These are phyloP conservation scores for Eristalinus aeneus DNA, from an alignment of 2,888 invertebrate genomes.

Conservation along the genomic window DNA sequence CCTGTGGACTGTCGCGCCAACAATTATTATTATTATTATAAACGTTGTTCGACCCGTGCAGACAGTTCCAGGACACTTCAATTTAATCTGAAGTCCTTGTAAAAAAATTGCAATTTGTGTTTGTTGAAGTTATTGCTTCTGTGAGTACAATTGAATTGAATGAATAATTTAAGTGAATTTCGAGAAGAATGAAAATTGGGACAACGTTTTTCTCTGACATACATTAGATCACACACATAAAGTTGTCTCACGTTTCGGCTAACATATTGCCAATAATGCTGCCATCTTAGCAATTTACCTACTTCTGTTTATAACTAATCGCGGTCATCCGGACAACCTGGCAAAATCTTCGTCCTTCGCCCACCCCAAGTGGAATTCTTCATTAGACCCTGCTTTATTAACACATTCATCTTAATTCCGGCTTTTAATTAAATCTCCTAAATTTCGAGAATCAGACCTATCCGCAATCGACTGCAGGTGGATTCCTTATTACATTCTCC, in stretches of 20 bases:
- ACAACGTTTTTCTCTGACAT: too few relatives aligned
- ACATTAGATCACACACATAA: too few relatives aligned
- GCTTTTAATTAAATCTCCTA: conserved; percentile 79
- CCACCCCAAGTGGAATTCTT: conserved; percentile 41
- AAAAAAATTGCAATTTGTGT: too few relatives aligned
- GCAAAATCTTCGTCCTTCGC: background rate
- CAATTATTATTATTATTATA: too few relatives aligned
- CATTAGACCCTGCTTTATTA: conserved; percentile 73
- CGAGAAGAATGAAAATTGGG: too few relatives aligned
- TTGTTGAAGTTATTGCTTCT: too few relatives aligned
- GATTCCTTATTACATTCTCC: conserved; percentile 64
- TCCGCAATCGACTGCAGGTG: conserved; percentile 36
- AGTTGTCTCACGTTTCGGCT: background rate
- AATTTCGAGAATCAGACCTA: conserved; percentile 73
- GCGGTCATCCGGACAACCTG: background rate
- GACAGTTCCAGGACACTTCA: too few relatives aligned
- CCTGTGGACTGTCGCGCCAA: too few relatives aligned
- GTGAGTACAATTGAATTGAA: too few relatives aligned
- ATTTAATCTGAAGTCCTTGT: too few relatives aligned
- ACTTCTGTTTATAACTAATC: conserved; percentile 26
- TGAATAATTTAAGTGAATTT: too few relatives aligned
- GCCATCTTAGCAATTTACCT: background rate
- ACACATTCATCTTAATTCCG: conserved; percentile 80
- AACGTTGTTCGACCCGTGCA: too few relatives aligned
- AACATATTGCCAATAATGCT: conserved; percentile 2